Evolutionary conservation across 2,113 vertebrate species (phyloP).

Genomic region (Noctilio leporinus): DNA sequence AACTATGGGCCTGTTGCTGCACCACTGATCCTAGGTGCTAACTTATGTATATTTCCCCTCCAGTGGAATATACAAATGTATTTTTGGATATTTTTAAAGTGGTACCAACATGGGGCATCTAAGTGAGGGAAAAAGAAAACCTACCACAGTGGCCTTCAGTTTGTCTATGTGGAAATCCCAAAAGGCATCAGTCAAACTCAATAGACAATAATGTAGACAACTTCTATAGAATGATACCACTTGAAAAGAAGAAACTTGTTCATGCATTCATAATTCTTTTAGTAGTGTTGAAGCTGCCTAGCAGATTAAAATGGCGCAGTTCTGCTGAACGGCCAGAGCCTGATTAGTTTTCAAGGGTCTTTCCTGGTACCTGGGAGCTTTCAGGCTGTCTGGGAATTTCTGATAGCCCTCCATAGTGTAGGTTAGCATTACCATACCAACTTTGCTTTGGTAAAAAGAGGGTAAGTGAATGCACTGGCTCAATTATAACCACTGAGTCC

Average conservation of each 20-base stretch:
- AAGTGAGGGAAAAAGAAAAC: not conserved
- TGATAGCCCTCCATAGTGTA: not conserved
- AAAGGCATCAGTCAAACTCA: not conserved
- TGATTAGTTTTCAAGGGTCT: not conserved
- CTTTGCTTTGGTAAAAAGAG: not conserved
- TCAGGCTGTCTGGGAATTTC: not conserved
- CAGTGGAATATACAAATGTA: not conserved
- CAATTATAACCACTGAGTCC: not conserved
- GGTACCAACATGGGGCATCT: not conserved
- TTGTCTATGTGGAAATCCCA: not conserved
- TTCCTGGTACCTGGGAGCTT: not conserved
- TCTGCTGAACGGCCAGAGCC: not conserved
- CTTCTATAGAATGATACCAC: not conserved
- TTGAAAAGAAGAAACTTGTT: not conserved
- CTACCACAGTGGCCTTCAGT: not conserved
- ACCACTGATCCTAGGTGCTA: not conserved
- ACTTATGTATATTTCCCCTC: not conserved
- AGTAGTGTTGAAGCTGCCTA: not conserved
- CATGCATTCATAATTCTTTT: not conserved
- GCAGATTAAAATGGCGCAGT: not conserved
- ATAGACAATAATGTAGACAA: not conserved
- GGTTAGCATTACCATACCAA: not conserved
- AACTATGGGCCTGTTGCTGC: accelerated
- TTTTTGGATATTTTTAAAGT: not conserved
- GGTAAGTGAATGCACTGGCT: not conserved